Evolutionary conservation across 2,113 vertebrate genomes (phyloP), one percentile per base, ranked within the genome.

Genomic region (Urocynchramus pylzowi): DNA sequence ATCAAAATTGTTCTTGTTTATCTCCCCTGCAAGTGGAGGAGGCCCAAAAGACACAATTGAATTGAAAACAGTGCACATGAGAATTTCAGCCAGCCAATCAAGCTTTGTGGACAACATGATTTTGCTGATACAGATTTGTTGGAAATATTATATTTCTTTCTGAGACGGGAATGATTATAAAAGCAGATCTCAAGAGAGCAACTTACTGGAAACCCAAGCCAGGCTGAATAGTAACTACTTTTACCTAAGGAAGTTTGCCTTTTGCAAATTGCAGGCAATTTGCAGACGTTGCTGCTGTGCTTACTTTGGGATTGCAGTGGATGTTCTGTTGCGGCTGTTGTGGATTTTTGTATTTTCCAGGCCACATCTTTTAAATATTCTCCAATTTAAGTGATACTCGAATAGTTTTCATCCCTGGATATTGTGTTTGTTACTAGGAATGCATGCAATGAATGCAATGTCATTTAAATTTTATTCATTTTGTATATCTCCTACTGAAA

Each of bases 141-240:
- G 91, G 79, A 85, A 96, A 91, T 52, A 80, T 1, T 52, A 11
- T 37, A 45, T 87, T 97, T 93, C 85, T 80, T 79, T 50, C 41
- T 57, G 73, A 78, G 78, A 57, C 7, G n/a, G 83, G 67, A 93
- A 79, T 83, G 78, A 88, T 96, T 95, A 63, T 90, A 79, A 95
- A 93, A 84, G 44, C 76, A 88, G 71, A 79, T 69, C 67, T 93
- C 80, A 69, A 57, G 84, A 79, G 57, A 91, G 54, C 18, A 73
- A 63, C 79, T 94, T 91, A 74, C 85, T 93, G 90, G 79, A 93
- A 97, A 93, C 42, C 54, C 63, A 85, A 90, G 54, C 54, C 27
- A 10, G 37, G 27, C 45, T 85, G 70, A 87, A 44, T 64, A 83
- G 52, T 33, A 83, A 85, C 54, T 93, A 65, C 88, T 94, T 93